phyloP scores from a whole-genome alignment of 1,140 invertebrate species.

The Drosophila sturtevanti region DNA sequence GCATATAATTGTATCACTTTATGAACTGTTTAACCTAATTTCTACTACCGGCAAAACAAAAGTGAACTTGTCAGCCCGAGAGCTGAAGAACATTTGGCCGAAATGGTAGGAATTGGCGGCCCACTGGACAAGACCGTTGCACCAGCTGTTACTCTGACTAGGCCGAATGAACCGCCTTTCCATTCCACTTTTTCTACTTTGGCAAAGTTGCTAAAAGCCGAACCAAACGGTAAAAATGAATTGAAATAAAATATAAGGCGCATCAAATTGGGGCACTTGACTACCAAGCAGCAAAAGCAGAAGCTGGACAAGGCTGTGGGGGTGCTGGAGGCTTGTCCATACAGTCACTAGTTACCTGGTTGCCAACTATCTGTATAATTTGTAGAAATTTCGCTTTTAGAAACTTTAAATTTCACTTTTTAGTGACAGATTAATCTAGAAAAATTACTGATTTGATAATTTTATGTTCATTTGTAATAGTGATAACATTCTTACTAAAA shows the following conservation, averaged over 20 bases:
- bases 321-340: neutral
- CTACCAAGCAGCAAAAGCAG: neutral
- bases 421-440: too few species aligned
- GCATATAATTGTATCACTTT: neutral
- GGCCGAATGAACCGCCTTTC: conserved; percentile 51
- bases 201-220: conserved; percentile 35
- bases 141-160: neutral
- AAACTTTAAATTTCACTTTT: too few species aligned
- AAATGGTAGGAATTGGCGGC: conserved; percentile 21
- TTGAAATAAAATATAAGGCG: neutral
- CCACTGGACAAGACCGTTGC: conserved; percentile 6
- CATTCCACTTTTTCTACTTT: conserved; percentile 73
- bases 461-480: too few species aligned
- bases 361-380: neutral
- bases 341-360: too few species aligned
- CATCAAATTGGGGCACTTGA: conserved; percentile 5
- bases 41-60: conserved; percentile 25
- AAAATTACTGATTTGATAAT: too few species aligned
- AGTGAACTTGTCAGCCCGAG: conserved; percentile 68
- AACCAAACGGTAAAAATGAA: conserved; percentile 4
- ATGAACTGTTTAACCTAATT: neutral
- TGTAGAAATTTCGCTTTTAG: neutral
- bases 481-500: too few species aligned
- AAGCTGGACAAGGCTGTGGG: neutral
- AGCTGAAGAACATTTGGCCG: conserved; percentile 74